Conservation (phyloP, 2,797 vertebrate genomes). For the Enoplosus armatus region DNA sequence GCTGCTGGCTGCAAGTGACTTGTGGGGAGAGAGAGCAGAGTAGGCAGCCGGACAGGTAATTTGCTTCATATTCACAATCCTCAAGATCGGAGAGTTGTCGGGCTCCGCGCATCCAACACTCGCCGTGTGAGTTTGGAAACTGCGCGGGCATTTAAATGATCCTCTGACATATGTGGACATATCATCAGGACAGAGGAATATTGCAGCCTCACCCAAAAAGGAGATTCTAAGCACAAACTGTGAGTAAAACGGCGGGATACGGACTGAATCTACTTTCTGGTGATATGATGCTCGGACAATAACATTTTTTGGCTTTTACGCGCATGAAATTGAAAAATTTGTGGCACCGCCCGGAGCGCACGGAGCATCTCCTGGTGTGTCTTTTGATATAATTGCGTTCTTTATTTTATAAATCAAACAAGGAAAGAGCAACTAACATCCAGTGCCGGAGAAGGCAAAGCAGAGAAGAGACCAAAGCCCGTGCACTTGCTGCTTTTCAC, state of each 20-base stretch:
- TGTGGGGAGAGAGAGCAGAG: slow-evolving; percentile 61
- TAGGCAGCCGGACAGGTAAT: slow-evolving; percentile 66
- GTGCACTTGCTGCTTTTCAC: slow-evolving; percentile 76
- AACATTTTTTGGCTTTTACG: slow-evolving; percentile 66
- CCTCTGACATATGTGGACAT: slow-evolving; percentile 66
- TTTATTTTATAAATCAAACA: slow-evolving; percentile 6
- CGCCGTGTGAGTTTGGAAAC: slow-evolving; percentile 72
- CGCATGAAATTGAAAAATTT: slow-evolving; percentile 49
- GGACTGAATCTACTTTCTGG: slow-evolving; percentile 66
- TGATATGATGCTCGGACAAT: slow-evolving; percentile 56
- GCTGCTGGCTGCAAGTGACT: slow-evolving; percentile 70
- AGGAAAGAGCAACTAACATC: slow-evolving; percentile 48
- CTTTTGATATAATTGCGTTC: slow-evolving; percentile 20
- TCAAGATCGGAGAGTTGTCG: slow-evolving; percentile 50
- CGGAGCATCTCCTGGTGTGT: slow-evolving; percentile 41
- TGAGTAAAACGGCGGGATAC: slow-evolving; percentile 60
- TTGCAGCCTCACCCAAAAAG: slow-evolving; percentile 54
- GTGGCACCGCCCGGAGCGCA: slow-evolving; percentile 56
- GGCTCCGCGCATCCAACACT: slow-evolving; percentile 48
- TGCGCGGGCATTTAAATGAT: slow-evolving; percentile 65
- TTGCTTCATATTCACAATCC: slow-evolving; percentile 47
- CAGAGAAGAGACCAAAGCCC: slow-evolving; percentile 33
- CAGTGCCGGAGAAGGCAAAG: slow-evolving; percentile 28
- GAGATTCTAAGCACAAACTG: slow-evolving; percentile 52
- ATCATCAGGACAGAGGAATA: slow-evolving; percentile 66